Base-by-base conservation (phyloP, 2,888 invertebrate genomes). In the Perizoma flavofasciatum region DNA sequence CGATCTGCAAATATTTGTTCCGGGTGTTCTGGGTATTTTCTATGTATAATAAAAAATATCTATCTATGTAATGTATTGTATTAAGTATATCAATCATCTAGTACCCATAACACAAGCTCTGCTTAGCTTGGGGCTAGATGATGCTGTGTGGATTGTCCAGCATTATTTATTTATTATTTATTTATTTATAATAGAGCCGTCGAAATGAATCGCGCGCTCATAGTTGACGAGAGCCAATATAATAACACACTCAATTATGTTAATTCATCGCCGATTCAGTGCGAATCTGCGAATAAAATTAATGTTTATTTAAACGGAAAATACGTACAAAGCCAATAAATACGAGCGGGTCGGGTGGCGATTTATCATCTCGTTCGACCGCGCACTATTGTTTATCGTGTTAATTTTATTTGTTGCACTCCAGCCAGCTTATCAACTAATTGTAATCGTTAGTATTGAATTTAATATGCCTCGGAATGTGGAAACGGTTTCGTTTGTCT, bases 231-330 rank as follows among this genome's bases (percentile, higher is more conserved):
- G 74, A 79, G 74, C 77, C 79, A 74, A 82, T 82, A 85, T 83
- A 81, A 83, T 83, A 79, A 81, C 80, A 82, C 77, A 83, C 85
- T 88, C 81, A 88, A 82, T 89, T 89, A 89, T 88, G 88, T 87
- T 88, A 89, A 89, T 89, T 83, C 82, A 78, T 79, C 81, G 83
- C 76, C 85, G 85, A 88, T 88, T 87, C 88, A 83, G 83, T 81
- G 80, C 77, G 82, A 88, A 86, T 88, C 86, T 83, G 88, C 84
- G 87, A 86, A 89, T 83, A 86, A 87, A 88, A 89, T 89, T 83
- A 89, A 87, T 88, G 88, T 86, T 83, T 83, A 83, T 86, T 89
- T 86, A 89, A 88, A 88, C 81, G 82, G 83, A 85, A 89, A 89
- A 86, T 86, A 82, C 84, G 85, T 82, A 58, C 55, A 51, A 54